Evolutionary conservation across 2,797 vertebrate genomes (phyloP).

Genomic region (Ciconia nigra): DNA sequence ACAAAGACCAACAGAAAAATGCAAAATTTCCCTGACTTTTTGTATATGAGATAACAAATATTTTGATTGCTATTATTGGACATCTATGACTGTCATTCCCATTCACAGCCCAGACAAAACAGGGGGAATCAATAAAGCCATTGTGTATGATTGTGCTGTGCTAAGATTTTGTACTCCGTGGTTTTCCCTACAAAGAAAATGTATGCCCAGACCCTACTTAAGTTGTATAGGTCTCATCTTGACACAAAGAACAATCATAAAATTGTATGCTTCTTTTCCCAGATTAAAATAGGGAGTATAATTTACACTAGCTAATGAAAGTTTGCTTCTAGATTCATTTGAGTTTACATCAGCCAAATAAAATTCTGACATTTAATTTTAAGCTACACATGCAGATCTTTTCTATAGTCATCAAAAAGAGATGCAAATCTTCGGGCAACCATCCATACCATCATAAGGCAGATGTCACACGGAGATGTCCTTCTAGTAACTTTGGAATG

Average conservation of each 20-base stretch:
- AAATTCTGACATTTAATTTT: not conserved
- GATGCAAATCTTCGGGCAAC: not conserved
- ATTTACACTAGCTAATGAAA: not conserved
- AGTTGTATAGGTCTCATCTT: not conserved
- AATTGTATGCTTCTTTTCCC: not conserved
- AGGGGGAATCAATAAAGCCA: not conserved
- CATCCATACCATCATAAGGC: not conserved
- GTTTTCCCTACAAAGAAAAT: not conserved
- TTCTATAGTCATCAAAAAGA: not conserved
- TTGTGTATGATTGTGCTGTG: not conserved
- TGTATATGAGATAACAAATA: not conserved
- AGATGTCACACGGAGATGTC: not conserved
- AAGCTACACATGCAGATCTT: not conserved
- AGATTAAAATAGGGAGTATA: not conserved
- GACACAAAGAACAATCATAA: not conserved
- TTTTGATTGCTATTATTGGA: not conserved
- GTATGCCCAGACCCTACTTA: not conserved
- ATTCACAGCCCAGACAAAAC: not conserved
- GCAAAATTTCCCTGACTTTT: not conserved
- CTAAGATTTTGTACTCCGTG: not conserved
- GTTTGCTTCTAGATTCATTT: not conserved
- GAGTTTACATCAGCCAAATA: not conserved
- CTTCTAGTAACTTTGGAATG: not conserved
- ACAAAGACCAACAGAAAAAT: not conserved
- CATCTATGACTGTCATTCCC: not conserved